phyloP scores from a whole-genome alignment of 35 echinoderm and acorn worm genomes.

The Apostichopus japonicus region DNA sequence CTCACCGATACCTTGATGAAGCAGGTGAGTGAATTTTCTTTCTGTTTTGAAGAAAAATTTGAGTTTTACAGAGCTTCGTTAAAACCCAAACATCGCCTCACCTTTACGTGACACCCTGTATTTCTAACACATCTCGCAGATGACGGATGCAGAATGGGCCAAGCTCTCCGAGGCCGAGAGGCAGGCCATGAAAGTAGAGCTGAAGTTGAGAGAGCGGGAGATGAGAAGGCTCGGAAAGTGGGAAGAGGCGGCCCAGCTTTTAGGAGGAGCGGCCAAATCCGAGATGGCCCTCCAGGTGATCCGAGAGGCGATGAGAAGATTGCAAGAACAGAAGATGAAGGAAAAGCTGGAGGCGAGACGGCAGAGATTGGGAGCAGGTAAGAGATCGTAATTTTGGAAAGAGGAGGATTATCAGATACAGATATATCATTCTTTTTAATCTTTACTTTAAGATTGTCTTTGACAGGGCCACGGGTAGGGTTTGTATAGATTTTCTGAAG shows the following conservation, averaged over 20 bases:
- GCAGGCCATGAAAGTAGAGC: constrained; percentile 67
- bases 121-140: neutral
- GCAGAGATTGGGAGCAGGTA: constrained; percentile 42
- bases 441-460: neutral
- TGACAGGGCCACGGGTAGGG: neutral
- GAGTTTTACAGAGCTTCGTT: neutral
- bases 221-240: constrained; percentile 81
- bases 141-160: constrained; percentile 73
- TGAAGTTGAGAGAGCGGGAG: constrained; percentile 82
- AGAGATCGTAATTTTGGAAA: neutral
- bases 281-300: constrained; percentile 45
- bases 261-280: constrained; percentile 72
- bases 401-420: no score
- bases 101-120: no score
- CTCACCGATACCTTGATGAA: constrained; percentile 75
- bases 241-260: constrained; percentile 68
- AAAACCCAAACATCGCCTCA: neutral
- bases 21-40: constrained; percentile 29
- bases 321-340: constrained; percentile 18
- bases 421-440: no score
- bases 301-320: neutral
- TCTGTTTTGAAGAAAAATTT: neutral
- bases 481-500: neutral
- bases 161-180: constrained; percentile 72
- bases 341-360: neutral